Conservation (phyloP, 2,888 invertebrate species). For the Napeogenes inachia region DNA sequence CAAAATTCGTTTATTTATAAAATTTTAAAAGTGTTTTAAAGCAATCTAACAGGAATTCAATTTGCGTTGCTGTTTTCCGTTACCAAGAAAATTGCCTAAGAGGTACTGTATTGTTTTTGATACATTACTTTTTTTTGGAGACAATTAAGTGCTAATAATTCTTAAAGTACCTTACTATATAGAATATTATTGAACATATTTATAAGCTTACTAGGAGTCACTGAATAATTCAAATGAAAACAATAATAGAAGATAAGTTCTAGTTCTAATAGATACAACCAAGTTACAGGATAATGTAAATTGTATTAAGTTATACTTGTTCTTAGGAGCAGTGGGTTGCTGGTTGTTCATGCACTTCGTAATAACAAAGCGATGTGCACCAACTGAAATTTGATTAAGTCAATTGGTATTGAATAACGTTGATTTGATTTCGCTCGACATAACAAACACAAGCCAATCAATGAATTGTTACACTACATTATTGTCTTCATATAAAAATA, state of each 20-base stretch:
- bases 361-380: slow-evolving; percentile 3
- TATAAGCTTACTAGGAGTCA: neutral
- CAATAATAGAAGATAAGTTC: neutral
- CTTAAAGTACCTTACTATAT: neutral
- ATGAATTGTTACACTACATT: neutral
- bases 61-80: neutral
- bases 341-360: neutral
- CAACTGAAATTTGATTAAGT: slow-evolving; percentile 1
- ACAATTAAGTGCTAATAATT: neutral
- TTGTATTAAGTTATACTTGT: neutral
- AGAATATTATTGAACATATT: too few relatives aligned
- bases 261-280: neutral
- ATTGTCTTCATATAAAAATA: too few relatives aligned
- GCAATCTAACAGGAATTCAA: neutral
- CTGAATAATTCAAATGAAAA: neutral
- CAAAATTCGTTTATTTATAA: too few relatives aligned
- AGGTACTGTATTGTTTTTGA: neutral
- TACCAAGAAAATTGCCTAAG: neutral
- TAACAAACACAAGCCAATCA: neutral
- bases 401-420: neutral
- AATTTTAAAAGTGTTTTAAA: too few relatives aligned
- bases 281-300: neutral
- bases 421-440: neutral
- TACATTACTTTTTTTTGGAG: neutral
- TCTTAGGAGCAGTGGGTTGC: neutral